phyloP scores from a whole-genome alignment of 2,888 invertebrate genomes.

The Tetramorium bicarinatum region DNA sequence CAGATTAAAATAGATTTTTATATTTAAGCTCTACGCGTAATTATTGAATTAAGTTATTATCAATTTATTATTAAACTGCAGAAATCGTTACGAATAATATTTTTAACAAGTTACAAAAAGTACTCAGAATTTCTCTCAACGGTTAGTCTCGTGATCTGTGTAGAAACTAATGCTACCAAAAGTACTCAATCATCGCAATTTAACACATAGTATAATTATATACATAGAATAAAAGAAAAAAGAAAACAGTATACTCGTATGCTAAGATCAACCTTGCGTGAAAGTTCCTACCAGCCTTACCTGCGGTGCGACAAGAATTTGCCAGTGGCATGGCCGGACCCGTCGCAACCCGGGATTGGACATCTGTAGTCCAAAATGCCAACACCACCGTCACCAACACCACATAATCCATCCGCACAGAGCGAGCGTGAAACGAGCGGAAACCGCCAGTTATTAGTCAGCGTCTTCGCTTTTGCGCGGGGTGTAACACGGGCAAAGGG shows the following conservation, averaged over 20 bases:
- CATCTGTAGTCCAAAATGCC: slow-evolving; percentile 89
- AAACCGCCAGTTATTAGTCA: slow-evolving; percentile 86
- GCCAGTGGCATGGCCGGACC: slow-evolving; percentile 99
- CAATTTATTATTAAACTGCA: background rate
- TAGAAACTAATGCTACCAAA: background rate
- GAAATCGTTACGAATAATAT: background rate
- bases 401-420: slow-evolving; percentile 80
- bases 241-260: slow-evolving; percentile 7
- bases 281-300: slow-evolving; percentile 87
- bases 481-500: slow-evolving; percentile 61
- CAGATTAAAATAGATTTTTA: background rate
- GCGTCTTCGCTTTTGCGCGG: slow-evolving; percentile 81
- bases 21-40: background rate
- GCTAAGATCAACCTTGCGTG: slow-evolving; percentile 28
- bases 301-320: slow-evolving; percentile 99
- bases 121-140: background rate
- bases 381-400: slow-evolving; percentile 75
- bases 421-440: slow-evolving; percentile 85
- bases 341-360: slow-evolving; percentile 98
- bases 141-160: background rate
- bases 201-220: background rate
- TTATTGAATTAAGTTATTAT: background rate
- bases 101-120: background rate
- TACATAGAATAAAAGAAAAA: background rate
- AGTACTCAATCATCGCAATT: slow-evolving; percentile 11